phyloP scores from a whole-genome alignment of 1,140 invertebrate species.

The Thaumatotibia leucotreta region DNA sequence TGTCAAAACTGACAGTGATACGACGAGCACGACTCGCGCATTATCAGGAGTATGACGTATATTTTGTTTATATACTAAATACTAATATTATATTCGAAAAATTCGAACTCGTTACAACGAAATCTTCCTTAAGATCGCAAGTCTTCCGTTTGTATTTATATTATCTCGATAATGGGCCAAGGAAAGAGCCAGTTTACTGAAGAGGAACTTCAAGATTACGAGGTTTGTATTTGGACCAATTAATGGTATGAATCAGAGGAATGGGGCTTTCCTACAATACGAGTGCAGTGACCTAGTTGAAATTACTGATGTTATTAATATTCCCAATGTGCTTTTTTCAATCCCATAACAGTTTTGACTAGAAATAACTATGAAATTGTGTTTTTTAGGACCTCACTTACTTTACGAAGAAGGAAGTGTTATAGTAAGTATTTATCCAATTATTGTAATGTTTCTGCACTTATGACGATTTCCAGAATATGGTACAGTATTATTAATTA shows the following conservation, averaged over 20 bases:
- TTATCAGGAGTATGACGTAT: too few species aligned
- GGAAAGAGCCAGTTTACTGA: slow-evolving; percentile 89
- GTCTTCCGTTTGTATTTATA: not conserved
- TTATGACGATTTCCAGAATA: not conserved
- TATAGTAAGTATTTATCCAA: slow-evolving; percentile 84
- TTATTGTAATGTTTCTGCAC: not conserved
- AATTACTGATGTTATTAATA: not conserved
- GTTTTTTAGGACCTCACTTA: slow-evolving; percentile 90
- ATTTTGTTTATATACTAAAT: too few species aligned
- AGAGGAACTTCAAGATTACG: slow-evolving; percentile 93
- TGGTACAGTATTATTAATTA: too few species aligned
- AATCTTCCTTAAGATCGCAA: not conserved
- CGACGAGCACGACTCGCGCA: too few species aligned
- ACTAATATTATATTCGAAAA: too few species aligned
- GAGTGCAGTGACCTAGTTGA: not conserved
- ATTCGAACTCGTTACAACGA: too few species aligned
- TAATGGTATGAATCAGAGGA: not conserved
- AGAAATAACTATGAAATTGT: slow-evolving; percentile 17
- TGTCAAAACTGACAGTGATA: too few species aligned
- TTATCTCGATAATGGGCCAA: slow-evolving; percentile 81
- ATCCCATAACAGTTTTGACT: not conserved
- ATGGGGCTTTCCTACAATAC: not conserved
- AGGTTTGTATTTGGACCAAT: slow-evolving; percentile 64
- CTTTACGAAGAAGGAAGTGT: slow-evolving; percentile 93
- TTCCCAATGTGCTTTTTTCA: not conserved